Evolutionary conservation across 2,888 invertebrate species (phyloP).

Genomic region (Drosophila neotestacea): DNA sequence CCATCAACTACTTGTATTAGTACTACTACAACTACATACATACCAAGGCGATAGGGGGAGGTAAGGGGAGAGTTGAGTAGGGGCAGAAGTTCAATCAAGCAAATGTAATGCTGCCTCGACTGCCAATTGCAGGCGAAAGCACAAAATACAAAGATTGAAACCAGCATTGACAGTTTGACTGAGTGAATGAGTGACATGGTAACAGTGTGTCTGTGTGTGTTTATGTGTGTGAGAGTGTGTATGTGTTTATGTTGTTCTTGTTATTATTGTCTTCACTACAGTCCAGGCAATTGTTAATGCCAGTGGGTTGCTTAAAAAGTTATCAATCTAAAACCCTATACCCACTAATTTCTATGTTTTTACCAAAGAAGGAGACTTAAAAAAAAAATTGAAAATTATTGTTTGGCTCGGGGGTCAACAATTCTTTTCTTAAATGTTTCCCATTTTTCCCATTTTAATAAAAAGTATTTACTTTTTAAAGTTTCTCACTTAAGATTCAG

Average conservation of each 20-base stretch:
- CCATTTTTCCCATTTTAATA: too few relatives aligned
- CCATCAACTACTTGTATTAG: constrained; percentile 1
- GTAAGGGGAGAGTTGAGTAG: neutral
- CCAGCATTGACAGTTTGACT: constrained; percentile 74
- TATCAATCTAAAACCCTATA: neutral
- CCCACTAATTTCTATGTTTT: too few relatives aligned
- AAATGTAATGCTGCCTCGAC: constrained; percentile 70
- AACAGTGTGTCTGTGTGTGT: constrained; percentile 37
- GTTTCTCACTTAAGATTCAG: too few relatives aligned
- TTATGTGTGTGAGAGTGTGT: constrained; percentile 7
- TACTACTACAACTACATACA: neutral
- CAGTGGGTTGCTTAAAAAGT: constrained; percentile 38
- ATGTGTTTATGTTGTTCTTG: constrained; percentile 26
- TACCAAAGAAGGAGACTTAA: too few relatives aligned
- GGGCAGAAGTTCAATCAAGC: constrained; percentile 70
- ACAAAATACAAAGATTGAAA: constrained; percentile 74
- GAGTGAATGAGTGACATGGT: constrained; percentile 70
- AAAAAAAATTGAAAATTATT: too few relatives aligned
- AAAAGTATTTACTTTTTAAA: too few relatives aligned
- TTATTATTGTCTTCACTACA: constrained; percentile 28
- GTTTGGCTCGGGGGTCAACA: too few relatives aligned
- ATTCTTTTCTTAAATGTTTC: too few relatives aligned
- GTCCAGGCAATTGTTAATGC: constrained; percentile 51
- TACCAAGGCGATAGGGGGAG: neutral
- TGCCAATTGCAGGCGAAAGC: constrained; percentile 74